These are phyloP conservation scores for Fratercula arctica DNA, from an alignment of 2,797 vertebrate species.

Conservation along the genomic window DNA sequence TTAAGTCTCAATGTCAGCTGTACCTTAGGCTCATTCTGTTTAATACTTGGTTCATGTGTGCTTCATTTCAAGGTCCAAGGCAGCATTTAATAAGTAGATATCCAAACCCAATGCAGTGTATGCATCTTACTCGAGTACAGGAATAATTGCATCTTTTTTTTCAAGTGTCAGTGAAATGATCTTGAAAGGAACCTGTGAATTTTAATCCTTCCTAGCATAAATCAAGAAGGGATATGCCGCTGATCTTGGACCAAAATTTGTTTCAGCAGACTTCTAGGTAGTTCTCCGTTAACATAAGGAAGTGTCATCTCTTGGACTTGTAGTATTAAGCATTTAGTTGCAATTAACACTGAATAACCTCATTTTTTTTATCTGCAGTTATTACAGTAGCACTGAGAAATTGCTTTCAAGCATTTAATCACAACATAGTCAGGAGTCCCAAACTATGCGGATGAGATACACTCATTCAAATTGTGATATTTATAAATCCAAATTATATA, in stretches of 20 bases:
- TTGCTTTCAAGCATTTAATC: not conserved
- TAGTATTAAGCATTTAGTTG: not conserved
- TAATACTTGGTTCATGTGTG: fast-evolving
- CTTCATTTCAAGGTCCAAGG: not conserved
- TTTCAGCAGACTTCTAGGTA: not conserved
- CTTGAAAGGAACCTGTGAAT: not conserved
- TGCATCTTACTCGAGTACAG: not conserved
- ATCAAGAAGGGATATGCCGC: not conserved
- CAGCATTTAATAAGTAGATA: not conserved
- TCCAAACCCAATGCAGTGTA: not conserved
- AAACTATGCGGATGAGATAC: not conserved
- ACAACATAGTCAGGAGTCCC: not conserved
- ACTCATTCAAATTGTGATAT: not conserved
- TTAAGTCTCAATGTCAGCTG: not conserved
- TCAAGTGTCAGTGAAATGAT: not conserved
- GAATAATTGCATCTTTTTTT: not conserved
- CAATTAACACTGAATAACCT: not conserved
- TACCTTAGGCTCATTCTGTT: not conserved
- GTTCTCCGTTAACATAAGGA: not conserved
- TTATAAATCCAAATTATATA: not conserved
- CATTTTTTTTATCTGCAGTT: not conserved
- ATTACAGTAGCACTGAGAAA: not conserved
- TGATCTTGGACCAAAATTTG: not conserved
- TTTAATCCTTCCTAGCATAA: not conserved
- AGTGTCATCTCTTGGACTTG: not conserved